These are phyloP conservation scores for Polymixis flavicincta DNA, from an alignment of 2,888 invertebrate species.

Conservation along the genomic window DNA sequence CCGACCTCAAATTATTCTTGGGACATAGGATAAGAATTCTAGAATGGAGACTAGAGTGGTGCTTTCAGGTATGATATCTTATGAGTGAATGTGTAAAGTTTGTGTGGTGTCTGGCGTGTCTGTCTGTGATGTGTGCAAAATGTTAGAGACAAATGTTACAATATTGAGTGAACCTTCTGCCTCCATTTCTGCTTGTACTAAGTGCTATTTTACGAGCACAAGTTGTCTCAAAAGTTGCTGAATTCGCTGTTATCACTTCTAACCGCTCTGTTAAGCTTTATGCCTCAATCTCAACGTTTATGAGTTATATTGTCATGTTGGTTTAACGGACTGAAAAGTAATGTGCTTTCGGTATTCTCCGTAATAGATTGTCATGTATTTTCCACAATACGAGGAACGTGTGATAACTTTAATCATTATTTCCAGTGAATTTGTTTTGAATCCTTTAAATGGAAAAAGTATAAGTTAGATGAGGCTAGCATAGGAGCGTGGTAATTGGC, in stretches of 20 bases:
- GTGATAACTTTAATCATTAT: not conserved
- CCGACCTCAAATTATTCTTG: too few relatives aligned
- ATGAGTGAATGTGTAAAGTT: too few relatives aligned
- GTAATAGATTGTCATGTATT: not conserved
- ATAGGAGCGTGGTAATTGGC: too few relatives aligned
- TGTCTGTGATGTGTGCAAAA: too few relatives aligned
- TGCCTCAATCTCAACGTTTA: not conserved
- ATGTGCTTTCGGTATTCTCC: not conserved
- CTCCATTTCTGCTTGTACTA: not conserved
- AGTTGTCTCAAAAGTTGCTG: not conserved
- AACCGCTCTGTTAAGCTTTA: slow-evolving; percentile 38
- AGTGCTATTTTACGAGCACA: slow-evolving; percentile 23
- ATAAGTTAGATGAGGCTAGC: too few relatives aligned
- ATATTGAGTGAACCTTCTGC: slow-evolving; percentile 2
- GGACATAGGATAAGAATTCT: too few relatives aligned
- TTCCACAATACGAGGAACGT: not conserved
- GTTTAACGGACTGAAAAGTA: slow-evolving; percentile 19
- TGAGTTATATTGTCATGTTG: not conserved
- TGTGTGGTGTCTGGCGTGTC: too few relatives aligned
- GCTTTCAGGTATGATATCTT: too few relatives aligned
- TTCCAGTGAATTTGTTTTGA: not conserved
- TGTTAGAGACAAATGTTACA: not conserved
- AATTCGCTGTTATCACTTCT: slow-evolving; percentile 10
- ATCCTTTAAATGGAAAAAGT: not conserved
- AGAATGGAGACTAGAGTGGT: too few relatives aligned